These are phyloP conservation scores for Spicauda simplicius DNA, from an alignment of 2,888 invertebrate species.

Conservation along the genomic window DNA sequence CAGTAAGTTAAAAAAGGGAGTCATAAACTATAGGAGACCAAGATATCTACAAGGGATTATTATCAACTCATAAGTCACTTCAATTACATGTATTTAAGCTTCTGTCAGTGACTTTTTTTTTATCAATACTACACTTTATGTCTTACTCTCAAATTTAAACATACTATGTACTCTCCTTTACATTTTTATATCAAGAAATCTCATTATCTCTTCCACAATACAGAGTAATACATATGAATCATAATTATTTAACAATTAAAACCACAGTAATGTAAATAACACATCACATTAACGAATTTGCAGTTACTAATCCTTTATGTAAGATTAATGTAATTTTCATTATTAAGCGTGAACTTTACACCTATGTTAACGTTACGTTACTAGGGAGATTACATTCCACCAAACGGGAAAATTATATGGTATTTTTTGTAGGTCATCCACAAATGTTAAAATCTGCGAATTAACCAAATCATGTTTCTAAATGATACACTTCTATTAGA, in stretches of 20 bases:
- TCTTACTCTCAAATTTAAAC: neutral
- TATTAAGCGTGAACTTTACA: slow-evolving; percentile 1
- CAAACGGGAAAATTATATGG: neutral
- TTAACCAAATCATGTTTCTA: neutral
- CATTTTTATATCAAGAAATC: neutral
- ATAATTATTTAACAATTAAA: slow-evolving; percentile 1
- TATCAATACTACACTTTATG: no score
- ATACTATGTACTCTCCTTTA: neutral
- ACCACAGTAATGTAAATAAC: neutral
- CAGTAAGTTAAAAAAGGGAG: no score
- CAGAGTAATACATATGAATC: neutral
- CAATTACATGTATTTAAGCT: no score
- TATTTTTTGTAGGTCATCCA: slow-evolving; percentile 2
- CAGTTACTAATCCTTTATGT: neutral
- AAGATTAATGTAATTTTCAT: neutral
- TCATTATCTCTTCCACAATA: neutral
- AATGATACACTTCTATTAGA: neutral
- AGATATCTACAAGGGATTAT: no score
- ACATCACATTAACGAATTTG: neutral
- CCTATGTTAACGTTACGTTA: neutral
- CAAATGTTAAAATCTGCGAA: neutral
- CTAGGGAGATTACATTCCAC: neutral
- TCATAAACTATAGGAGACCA: no score
- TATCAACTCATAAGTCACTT: no score
- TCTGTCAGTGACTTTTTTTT: no score